Conservation (phyloP, 2,888 invertebrate species). For the Arrhopalites spinosus region DNA sequence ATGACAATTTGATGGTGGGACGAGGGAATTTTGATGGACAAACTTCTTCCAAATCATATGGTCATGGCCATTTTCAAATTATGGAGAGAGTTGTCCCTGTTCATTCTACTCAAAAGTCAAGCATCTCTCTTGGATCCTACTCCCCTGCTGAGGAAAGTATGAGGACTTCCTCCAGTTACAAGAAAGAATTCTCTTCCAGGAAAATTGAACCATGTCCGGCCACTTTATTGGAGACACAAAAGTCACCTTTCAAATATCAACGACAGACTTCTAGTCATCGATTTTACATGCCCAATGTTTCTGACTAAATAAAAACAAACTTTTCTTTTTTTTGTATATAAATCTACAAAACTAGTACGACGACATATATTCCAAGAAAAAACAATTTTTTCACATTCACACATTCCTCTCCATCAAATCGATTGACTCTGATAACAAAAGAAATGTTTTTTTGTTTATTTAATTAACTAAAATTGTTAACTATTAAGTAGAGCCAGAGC, state of each 20-base stretch:
- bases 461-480: no score
- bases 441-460: no score
- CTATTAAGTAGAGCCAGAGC: no score
- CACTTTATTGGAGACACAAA: constrained; percentile 71
- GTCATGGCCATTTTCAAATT: constrained; percentile 42
- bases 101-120: constrained; percentile 72
- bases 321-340: no score
- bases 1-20: constrained; percentile 74
- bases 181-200: constrained; percentile 74
- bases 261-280: constrained; percentile 83
- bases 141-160: constrained; percentile 57
- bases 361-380: no score
- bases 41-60: constrained; percentile 67
- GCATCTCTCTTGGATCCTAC: constrained; percentile 75
- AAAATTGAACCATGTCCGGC: constrained; percentile 80
- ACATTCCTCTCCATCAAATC: no score
- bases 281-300: constrained; percentile 74
- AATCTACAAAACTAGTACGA: no score
- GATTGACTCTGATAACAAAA: no score
- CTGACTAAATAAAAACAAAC: constrained; percentile 49
- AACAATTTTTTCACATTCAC: no score
- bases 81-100: constrained; percentile 53
- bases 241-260: constrained; percentile 80
- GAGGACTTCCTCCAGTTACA: constrained; percentile 65
- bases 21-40: constrained; percentile 68